phyloP scores from a whole-genome alignment of 2,113 vertebrate genomes.

The Aix galericulata region DNA sequence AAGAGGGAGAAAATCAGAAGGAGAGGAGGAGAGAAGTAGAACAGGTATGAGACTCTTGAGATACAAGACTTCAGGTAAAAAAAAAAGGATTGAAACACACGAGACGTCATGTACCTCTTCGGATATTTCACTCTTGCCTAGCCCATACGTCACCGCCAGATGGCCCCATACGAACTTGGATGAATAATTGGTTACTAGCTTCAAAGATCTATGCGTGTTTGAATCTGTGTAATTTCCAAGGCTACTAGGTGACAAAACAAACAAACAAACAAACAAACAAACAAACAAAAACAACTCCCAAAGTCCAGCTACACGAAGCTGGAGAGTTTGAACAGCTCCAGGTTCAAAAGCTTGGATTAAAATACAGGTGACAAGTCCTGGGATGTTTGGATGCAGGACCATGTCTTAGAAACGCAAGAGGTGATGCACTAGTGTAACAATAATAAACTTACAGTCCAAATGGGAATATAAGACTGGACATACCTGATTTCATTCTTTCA shows the following conservation, averaged over 20 bases:
- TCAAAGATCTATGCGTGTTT: rapidly evolving
- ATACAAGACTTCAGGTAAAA: rapidly evolving
- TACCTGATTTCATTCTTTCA: not conserved
- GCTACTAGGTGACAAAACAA: not conserved
- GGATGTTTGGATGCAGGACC: not conserved
- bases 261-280: too few relatives aligned
- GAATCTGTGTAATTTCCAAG: not conserved
- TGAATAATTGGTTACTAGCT: rapidly evolving
- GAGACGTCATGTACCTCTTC: rapidly evolving
- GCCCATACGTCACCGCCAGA: not conserved
- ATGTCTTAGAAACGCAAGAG: not conserved
- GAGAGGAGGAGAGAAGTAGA: not conserved
- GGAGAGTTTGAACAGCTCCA: not conserved
- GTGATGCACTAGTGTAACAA: rapidly evolving
- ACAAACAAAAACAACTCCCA: not conserved
- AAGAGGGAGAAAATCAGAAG: not conserved
- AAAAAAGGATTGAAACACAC: rapidly evolving
- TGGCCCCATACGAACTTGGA: not conserved
- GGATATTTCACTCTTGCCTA: not conserved
- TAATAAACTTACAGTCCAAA: not conserved
- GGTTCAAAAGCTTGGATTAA: not conserved
- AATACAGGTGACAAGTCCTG: rapidly evolving
- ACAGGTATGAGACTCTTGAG: not conserved
- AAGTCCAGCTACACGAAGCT: not conserved
- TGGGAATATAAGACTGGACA: not conserved